These are phyloP conservation scores for Misgurnus mizolepis DNA, from an alignment of 2,113 vertebrate genomes.

Conservation along the genomic window DNA sequence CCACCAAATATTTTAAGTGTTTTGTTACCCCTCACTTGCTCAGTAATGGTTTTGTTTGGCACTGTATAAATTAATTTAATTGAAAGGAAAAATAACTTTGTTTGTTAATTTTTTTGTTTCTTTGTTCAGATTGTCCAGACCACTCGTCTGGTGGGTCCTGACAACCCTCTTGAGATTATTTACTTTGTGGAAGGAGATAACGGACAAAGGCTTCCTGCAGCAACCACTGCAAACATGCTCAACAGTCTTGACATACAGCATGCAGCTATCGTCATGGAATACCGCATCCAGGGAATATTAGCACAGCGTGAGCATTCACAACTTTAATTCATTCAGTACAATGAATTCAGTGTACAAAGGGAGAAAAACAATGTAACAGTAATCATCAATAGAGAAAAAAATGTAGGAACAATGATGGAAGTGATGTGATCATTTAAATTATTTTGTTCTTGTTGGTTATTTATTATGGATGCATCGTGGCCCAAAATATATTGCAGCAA, in stretches of 20 bases:
- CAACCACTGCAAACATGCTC: constrained; percentile 81
- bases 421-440: background rate
- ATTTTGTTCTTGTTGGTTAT: background rate
- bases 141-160: constrained; percentile 77
- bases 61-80: too few species aligned
- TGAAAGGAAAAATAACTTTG: too few species aligned
- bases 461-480: background rate
- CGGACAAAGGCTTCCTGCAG: constrained; percentile 83
- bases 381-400: background rate
- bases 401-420: background rate
- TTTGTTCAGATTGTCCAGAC: constrained; percentile 84
- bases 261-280: constrained; percentile 94
- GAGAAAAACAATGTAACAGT: background rate
- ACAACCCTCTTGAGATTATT: constrained; percentile 88
- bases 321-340: background rate
- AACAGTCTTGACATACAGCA: constrained; percentile 91
- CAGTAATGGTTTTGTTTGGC: too few species aligned
- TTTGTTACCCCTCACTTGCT: too few species aligned
- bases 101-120: background rate
- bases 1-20: too few species aligned
- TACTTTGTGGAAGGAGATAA: constrained; percentile 91
- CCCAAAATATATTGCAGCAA: too few species aligned
- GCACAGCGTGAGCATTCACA: constrained; percentile 85
- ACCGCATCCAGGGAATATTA: constrained; percentile 87
- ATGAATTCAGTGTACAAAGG: background rate